Conservation (phyloP, 2,888 invertebrate genomes). For the Mechanitis mazaeus region DNA sequence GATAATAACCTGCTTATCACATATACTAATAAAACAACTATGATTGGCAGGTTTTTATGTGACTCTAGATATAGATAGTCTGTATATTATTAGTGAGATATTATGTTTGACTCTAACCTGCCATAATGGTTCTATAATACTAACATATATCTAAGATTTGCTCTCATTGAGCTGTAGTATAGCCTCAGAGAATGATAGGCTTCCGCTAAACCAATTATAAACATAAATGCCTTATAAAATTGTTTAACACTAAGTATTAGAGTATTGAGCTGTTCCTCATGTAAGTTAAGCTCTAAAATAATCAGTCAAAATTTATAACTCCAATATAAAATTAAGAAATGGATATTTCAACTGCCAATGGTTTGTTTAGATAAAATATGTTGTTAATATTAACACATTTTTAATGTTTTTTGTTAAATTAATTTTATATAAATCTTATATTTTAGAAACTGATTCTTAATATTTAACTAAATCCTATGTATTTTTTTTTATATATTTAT, state of each 20-base stretch:
- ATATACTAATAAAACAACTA: too few species aligned
- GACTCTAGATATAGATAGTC: too few species aligned
- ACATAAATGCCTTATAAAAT: too few species aligned
- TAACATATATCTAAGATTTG: slow-evolving; percentile 11
- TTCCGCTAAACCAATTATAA: too few species aligned
- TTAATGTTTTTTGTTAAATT: background rate
- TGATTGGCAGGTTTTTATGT: too few species aligned
- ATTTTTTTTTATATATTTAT: too few species aligned
- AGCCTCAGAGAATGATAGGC: too few species aligned
- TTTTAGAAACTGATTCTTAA: too few species aligned
- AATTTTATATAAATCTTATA: too few species aligned
- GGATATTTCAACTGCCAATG: background rate
- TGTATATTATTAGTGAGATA: slow-evolving; percentile 4
- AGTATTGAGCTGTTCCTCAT: background rate
- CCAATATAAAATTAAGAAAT: background rate
- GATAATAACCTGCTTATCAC: too few species aligned
- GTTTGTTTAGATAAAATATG: background rate
- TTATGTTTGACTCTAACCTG: slow-evolving; percentile 15
- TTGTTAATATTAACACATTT: background rate
- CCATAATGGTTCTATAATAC: slow-evolving; percentile 10
- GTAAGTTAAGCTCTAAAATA: background rate
- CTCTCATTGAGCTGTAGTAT: background rate
- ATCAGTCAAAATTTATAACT: background rate
- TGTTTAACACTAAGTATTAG: too few species aligned
- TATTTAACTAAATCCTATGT: too few species aligned